Percentiles rank a stretch among this genome's conserved stretches.
phyloP scores from a whole-genome alignment of 2,797 vertebrate genomes.

The Pristis pectinata region DNA sequence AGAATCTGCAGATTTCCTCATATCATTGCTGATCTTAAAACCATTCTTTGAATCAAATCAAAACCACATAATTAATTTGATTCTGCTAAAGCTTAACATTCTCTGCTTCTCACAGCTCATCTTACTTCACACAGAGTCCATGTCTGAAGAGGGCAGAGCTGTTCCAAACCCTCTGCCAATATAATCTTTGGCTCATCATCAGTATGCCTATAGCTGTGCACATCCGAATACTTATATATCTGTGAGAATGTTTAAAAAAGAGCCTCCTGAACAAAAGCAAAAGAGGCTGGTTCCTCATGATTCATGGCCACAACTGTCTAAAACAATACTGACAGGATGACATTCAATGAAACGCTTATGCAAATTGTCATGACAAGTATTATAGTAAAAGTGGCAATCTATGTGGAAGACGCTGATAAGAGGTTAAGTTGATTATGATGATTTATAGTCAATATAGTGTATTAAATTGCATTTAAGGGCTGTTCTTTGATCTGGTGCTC shows the following conservation, averaged over 20 bases:
- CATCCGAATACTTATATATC: neutral
- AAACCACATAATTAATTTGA: neutral
- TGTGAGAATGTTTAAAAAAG: neutral
- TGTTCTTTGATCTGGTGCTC: neutral
- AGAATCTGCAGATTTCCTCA: neutral
- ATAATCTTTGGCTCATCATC: neutral
- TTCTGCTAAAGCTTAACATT: neutral
- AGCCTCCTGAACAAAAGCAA: neutral
- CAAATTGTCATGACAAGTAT: constrained; percentile 14
- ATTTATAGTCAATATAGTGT: neutral
- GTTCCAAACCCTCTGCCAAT: neutral
- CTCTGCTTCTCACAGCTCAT: neutral
- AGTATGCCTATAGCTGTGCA: neutral
- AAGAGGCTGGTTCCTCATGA: neutral
- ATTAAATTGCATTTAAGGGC: neutral
- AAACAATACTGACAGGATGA: neutral
- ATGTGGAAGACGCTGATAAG: neutral
- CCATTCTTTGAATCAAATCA: neutral
- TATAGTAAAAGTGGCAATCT: neutral
- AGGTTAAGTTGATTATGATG: neutral
- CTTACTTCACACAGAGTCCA: neutral
- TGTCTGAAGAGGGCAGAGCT: neutral
- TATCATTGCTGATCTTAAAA: neutral
- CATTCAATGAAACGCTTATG: neutral
- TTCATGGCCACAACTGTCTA: neutral